These are phyloP conservation scores for Notarius quadriscutis DNA, from an alignment of 2,113 vertebrate genomes.

Conservation along the genomic window DNA sequence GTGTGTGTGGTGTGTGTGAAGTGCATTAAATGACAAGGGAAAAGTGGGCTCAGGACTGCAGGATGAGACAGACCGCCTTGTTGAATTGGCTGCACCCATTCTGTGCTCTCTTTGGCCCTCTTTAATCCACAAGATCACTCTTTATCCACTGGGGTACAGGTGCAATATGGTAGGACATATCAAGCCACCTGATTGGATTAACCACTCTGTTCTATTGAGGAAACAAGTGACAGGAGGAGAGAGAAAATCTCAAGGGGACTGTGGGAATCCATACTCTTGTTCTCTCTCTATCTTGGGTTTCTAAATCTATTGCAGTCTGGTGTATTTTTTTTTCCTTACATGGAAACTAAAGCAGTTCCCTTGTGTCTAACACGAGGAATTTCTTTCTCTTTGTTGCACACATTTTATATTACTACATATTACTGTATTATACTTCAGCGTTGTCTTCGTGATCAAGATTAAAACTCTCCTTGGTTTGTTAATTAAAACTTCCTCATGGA, in stretches of 20 bases:
- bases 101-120: slow-evolving; percentile 67
- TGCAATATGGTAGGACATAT: slow-evolving; percentile 71
- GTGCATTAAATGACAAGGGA: slow-evolving; percentile 57
- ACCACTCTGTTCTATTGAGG: slow-evolving; percentile 65
- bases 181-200: slow-evolving; percentile 75
- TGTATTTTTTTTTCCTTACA: background rate
- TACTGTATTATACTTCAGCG: background rate
- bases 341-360: background rate
- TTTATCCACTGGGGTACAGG: slow-evolving; percentile 71
- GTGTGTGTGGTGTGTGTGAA: slow-evolving; percentile 29
- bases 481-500: background rate
- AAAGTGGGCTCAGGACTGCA: slow-evolving; percentile 62
- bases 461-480: background rate
- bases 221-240: slow-evolving; percentile 64
- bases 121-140: slow-evolving; percentile 83
- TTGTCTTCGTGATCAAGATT: background rate
- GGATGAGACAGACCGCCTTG: slow-evolving; percentile 74
- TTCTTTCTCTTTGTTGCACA: background rate
- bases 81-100: slow-evolving; percentile 74
- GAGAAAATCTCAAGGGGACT: slow-evolving; percentile 55
- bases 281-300: slow-evolving; percentile 7
- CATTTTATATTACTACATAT: background rate
- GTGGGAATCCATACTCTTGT: background rate
- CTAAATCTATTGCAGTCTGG: background rate
- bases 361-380: slow-evolving; percentile 16